Percentiles rank a stretch among this genome's conserved stretches.
Evolutionary conservation across 2,797 vertebrate species (phyloP).

Genomic region (Heterohyrax brucei): DNA sequence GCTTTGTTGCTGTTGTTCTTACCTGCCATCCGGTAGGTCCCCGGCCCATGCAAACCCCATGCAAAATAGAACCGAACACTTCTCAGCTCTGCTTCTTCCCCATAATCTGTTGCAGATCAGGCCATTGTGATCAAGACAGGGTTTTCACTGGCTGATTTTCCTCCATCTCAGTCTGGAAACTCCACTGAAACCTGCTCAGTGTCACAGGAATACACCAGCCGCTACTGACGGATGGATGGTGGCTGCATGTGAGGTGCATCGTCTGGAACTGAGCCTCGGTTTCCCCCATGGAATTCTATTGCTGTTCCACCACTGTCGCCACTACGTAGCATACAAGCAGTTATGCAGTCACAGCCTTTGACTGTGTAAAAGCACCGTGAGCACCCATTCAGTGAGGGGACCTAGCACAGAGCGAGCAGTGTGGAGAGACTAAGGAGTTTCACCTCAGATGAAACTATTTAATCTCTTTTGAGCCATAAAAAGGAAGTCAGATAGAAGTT

Average conservation of each 20-base stretch:
- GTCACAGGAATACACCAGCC: not conserved
- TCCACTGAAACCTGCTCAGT: too few species aligned
- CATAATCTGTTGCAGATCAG: too few species aligned
- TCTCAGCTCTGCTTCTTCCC: too few species aligned
- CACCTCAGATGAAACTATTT: not conserved
- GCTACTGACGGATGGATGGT: not conserved
- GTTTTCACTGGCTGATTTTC: too few species aligned
- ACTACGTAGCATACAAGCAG: not conserved
- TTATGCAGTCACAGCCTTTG: fast-evolving
- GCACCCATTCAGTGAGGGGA: not conserved
- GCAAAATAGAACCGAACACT: too few species aligned
- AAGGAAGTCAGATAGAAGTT: not conserved
- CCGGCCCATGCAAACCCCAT: too few species aligned
- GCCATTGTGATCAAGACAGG: not conserved
- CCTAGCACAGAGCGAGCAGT: fast-evolving
- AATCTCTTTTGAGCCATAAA: not conserved
- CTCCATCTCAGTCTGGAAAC: not conserved
- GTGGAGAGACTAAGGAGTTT: not conserved
- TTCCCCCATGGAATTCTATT: too few species aligned
- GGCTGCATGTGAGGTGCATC: not conserved
- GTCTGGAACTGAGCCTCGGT: too few species aligned
- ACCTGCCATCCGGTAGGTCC: too few species aligned
- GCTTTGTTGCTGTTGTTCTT: too few species aligned
- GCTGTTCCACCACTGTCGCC: not conserved
- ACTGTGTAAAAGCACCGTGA: not conserved